Conservation (phyloP, 2,797 vertebrate species). For the Pteropus rufus region DNA sequence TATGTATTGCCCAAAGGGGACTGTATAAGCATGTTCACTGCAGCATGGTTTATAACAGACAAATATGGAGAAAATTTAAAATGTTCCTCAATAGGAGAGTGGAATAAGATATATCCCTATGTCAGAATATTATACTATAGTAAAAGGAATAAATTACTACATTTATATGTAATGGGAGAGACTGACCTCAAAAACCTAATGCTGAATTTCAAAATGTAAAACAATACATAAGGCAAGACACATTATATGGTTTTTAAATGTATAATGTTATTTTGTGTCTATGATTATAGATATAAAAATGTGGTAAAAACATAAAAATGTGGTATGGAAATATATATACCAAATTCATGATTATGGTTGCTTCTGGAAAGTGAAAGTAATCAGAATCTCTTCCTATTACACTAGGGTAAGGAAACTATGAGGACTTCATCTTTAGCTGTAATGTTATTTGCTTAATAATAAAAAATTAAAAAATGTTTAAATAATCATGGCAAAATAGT, state of each 20-base stretch:
- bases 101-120: not conserved
- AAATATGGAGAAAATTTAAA: not conserved
- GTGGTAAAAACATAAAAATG: not conserved
- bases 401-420: not conserved
- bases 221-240: not conserved
- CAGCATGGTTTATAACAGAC: not conserved
- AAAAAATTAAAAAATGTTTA: not conserved
- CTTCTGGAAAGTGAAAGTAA: not conserved
- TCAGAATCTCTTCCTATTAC: not conserved
- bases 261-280: not conserved
- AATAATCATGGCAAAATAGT: not conserved
- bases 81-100: not conserved
- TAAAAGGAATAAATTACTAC: not conserved
- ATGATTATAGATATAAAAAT: not conserved
- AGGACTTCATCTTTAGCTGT: constrained; percentile 4
- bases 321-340: not conserved
- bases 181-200: not conserved
- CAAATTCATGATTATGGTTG: not conserved
- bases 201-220: not conserved
- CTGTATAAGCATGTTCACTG: not conserved
- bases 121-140: not conserved
- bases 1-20: not conserved
- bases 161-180: not conserved
- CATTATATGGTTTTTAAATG: not conserved
- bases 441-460: not conserved